These are phyloP conservation scores for Bothrops jararaca DNA, from an alignment of 2,113 vertebrate species.

Conservation along the genomic window DNA sequence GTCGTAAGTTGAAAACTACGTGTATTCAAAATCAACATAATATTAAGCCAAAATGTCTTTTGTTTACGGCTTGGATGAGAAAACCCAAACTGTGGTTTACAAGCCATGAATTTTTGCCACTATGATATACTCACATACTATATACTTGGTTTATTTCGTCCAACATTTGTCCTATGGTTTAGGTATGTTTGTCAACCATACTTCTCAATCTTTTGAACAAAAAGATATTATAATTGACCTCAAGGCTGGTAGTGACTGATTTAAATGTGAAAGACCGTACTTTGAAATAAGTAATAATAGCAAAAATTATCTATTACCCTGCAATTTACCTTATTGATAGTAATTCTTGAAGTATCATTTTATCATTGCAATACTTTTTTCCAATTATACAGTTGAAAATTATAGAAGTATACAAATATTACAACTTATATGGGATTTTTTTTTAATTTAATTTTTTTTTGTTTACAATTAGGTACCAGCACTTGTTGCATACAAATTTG, in stretches of 20 bases:
- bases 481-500: slow-evolving; percentile 97
- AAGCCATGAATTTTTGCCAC: neutral
- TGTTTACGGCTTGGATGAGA: neutral
- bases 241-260: neutral
- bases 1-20: too few species aligned
- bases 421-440: neutral
- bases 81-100: neutral
- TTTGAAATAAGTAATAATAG: neutral
- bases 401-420: neutral
- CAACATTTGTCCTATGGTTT: neutral
- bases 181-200: neutral
- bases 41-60: neutral
- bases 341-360: neutral
- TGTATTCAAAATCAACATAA: neutral
- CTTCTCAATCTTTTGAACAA: neutral
- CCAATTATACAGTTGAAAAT: neutral
- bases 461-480: slow-evolving; percentile 85
- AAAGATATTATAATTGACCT: neutral
- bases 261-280: neutral
- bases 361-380: neutral
- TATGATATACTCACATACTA: neutral
- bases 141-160: neutral
- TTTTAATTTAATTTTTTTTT: slow-evolving; percentile 12
- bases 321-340: neutral
- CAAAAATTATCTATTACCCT: neutral